Conservation (phyloP, 2,888 invertebrate genomes). For the Ectemnius lituratus region DNA sequence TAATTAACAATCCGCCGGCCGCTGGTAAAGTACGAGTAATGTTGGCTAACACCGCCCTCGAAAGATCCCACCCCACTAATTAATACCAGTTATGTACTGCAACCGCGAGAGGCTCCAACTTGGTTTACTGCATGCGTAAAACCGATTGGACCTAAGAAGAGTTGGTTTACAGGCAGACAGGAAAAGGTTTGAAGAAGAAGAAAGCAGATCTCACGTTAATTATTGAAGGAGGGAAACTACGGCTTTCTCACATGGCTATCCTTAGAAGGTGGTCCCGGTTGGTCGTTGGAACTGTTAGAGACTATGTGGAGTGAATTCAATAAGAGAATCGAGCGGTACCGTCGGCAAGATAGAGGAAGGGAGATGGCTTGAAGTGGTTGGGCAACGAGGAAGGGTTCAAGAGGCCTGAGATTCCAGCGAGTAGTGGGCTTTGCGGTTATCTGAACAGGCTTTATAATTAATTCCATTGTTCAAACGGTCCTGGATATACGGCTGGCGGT, state of each 20-base stretch:
- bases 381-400: not conserved
- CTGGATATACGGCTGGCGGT: slow-evolving; percentile 27
- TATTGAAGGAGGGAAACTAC: not conserved
- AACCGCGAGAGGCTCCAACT: too few relatives aligned
- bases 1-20: too few relatives aligned
- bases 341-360: slow-evolving; percentile 9
- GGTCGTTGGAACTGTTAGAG: not conserved
- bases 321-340: slow-evolving; percentile 9
- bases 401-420: slow-evolving; percentile 57
- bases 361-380: slow-evolving; percentile 1
- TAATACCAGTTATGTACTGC: too few relatives aligned
- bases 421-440: slow-evolving; percentile 68
- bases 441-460: slow-evolving; percentile 72
- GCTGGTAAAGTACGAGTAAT: too few relatives aligned
- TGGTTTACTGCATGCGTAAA: too few relatives aligned
- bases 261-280: not conserved
- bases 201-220: too few relatives aligned
- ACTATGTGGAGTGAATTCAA: slow-evolving; percentile 8
- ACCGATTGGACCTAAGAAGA: too few relatives aligned
- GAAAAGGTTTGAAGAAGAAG: too few relatives aligned
- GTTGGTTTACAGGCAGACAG: too few relatives aligned
- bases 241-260: not conserved
- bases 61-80: too few relatives aligned
- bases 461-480: slow-evolving; percentile 70
- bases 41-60: too few relatives aligned